A percentile compares a stretch with the other conserved stretches of the same genome.
Evolutionary conservation across 2,888 invertebrate genomes (phyloP).

Genomic region (Amphipoea lucens): DNA sequence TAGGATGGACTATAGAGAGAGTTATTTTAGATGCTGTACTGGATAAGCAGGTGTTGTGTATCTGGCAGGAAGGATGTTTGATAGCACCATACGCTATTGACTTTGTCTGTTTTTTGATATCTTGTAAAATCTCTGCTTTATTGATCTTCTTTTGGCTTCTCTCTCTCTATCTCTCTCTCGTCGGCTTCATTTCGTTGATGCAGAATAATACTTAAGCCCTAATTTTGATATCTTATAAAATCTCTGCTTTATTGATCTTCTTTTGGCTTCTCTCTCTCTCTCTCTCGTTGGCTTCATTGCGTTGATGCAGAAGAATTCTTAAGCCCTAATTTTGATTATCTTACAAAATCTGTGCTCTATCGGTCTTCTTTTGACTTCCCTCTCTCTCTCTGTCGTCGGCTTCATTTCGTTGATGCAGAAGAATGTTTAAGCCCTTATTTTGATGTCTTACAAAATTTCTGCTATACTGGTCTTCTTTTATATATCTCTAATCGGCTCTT

Average conservation of each 20-base stretch:
- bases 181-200: not conserved
- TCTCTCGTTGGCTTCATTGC: too few relatives aligned
- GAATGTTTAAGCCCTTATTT: not conserved
- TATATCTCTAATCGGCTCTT: not conserved
- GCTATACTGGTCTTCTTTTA: not conserved
- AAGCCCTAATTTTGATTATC: not conserved
- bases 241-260: not conserved
- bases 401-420: not conserved
- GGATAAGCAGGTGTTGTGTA: not conserved
- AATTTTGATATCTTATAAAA: too few relatives aligned
- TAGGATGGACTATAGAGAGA: not conserved
- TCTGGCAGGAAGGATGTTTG: not conserved
- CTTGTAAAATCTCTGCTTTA: not conserved
- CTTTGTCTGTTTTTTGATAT: not conserved
- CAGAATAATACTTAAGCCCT: too few relatives aligned
- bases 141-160: not conserved
- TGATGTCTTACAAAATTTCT: not conserved
- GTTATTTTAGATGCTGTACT: constrained; percentile 1
- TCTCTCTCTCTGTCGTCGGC: too few relatives aligned
- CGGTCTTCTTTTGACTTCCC: not conserved
- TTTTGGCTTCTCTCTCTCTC: too few relatives aligned
- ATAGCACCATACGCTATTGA: not conserved
- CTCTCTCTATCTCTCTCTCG: not conserved
- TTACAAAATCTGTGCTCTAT: not conserved
- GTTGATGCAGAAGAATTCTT: not conserved